A percentile compares a stretch with the other conserved stretches of the same genome.
phyloP scores from a whole-genome alignment of 2,113 vertebrate genomes.

The Okapia johnstoni region DNA sequence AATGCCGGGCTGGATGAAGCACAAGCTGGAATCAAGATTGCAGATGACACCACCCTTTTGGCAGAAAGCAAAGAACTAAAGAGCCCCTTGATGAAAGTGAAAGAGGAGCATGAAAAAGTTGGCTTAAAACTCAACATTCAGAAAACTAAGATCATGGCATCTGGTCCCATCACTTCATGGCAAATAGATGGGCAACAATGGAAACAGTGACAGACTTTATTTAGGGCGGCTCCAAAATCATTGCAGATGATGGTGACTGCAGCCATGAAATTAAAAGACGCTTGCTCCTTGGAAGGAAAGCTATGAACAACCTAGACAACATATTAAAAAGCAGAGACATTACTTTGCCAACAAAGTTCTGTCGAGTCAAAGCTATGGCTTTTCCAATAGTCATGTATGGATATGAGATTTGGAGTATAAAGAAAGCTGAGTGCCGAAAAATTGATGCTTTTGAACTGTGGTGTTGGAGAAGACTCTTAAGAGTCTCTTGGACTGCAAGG shows the following conservation, averaged over 20 bases:
- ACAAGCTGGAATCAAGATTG: neutral
- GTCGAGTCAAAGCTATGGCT: neutral
- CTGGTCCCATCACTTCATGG: neutral
- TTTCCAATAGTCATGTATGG: neutral
- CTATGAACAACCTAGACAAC: neutral
- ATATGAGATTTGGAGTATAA: neutral
- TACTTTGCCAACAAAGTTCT: neutral
- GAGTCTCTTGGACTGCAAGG: neutral
- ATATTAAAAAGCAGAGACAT: neutral
- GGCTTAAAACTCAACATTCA: neutral
- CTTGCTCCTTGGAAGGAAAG: neutral
- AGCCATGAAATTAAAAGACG: neutral
- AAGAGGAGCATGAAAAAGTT: neutral
- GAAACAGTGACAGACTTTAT: neutral
- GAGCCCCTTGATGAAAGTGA: neutral
- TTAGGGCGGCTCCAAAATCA: neutral
- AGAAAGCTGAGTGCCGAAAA: fast-evolving
- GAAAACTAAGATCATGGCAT: neutral
- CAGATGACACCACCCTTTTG: neutral
- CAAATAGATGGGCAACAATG: neutral
- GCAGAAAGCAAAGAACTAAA: neutral
- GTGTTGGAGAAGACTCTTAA: neutral
- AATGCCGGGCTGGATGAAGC: neutral
- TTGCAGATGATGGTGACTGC: neutral
- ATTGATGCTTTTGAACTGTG: neutral